Evolutionary conservation across 2,113 vertebrate genomes (phyloP).

Genomic region (Zeus faber): DNA sequence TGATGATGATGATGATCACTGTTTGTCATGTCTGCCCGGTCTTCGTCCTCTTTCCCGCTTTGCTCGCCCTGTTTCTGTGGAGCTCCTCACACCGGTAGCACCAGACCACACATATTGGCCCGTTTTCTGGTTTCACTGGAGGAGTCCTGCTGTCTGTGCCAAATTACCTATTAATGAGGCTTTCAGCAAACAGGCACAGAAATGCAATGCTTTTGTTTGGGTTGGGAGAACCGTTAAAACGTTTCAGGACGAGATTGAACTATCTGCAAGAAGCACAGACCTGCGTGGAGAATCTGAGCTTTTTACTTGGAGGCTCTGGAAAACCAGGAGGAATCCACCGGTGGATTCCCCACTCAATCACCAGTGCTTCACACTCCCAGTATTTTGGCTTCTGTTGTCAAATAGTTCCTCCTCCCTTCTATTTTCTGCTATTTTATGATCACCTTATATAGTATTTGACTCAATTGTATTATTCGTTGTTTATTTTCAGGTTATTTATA

Average conservation of each 20-base stretch:
- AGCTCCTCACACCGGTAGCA: conserved; percentile 55
- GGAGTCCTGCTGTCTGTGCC: conserved; percentile 57
- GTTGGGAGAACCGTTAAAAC: conserved; percentile 45
- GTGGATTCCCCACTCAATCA: neutral
- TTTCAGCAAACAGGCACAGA: conserved; percentile 60
- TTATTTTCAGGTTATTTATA: no score
- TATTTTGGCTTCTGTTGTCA: neutral
- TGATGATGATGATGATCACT: conserved; percentile 56
- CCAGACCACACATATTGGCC: conserved; percentile 76
- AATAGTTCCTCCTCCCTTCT: no score
- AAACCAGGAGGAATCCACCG: conserved; percentile 37
- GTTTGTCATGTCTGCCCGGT: conserved; percentile 63
- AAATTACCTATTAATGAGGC: conserved; percentile 63
- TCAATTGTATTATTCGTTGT: no score
- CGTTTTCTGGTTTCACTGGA: conserved; percentile 57
- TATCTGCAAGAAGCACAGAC: conserved; percentile 31
- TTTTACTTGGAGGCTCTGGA: conserved; percentile 52
- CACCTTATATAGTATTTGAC: no score
- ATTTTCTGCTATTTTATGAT: no score
- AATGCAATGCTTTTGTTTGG: conserved; percentile 55
- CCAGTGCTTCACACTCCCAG: neutral
- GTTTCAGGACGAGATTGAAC: conserved; percentile 34
- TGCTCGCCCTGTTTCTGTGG: conserved; percentile 33
- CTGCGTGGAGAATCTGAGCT: conserved; percentile 40
- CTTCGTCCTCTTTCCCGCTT: conserved; percentile 30